Evolutionary conservation across 2,888 invertebrate species (phyloP), one percentile per base, ranked within the genome.

Genomic region (Eristalinus sepulchralis): DNA sequence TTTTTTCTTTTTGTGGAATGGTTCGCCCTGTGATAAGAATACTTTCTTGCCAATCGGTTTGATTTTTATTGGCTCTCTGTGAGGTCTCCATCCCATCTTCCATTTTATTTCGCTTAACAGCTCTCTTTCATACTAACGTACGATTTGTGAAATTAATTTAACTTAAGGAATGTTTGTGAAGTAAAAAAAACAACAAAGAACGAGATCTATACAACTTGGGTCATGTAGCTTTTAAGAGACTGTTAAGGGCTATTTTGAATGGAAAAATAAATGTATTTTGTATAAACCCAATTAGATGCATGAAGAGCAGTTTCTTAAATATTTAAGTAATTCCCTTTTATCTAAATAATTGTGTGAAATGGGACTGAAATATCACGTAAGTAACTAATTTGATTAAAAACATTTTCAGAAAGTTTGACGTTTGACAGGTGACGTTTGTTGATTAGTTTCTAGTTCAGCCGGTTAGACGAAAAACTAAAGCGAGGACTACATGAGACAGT

Each of bases 41-140:
- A 33, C 55, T 78, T 62, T 86, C 86, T 27, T 85, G 85, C 77
- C 77, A 85, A 62, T 81, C 81, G 17, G 72, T 81, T 17, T 66
- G 68, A 47, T 64, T 22, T 63, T 71, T 66, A 10, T 47, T 17
- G 9, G 73, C 64, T 13, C 55, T 82, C 47, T 70, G 59, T 57
- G 27, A 1, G 64, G 64, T 27, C 57, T 34, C 67, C 17, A 57
- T 66, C 17, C 67, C 79, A 67, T 70, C 53, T 57, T 86, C 79
- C 86, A 86, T 86, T 66, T 71, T 75, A 36, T 5, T 13, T 20
- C 1, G 6, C 8, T 75, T 57, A 17, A 31, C 22, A 27, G 31
- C n/a, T 33, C 47, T 82, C 60, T 75, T 31, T 66, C 82, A 79
- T 82, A 57, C 82, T 78, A 66, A 36, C 13, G 24, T 55, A 13